Evolutionary conservation across 1,140 invertebrate species (phyloP), one percentile per base, ranked within the genome.

Genomic region (Aethina tumida): DNA sequence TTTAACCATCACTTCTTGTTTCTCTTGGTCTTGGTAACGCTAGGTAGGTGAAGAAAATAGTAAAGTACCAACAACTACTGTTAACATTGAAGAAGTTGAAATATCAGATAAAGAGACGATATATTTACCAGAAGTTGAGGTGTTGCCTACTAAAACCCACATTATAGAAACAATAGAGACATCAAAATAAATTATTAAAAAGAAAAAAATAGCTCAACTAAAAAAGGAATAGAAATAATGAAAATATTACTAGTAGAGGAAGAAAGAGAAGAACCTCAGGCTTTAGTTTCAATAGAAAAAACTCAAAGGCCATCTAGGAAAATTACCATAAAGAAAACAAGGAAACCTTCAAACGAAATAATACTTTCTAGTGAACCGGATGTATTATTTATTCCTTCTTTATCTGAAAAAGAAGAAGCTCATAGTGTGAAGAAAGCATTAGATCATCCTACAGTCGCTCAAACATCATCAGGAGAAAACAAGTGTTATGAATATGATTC

Each of bases 341-440:
- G 33, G 27, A 47, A 48, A 43, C 13, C n/a, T n/a, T n/a, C 12
- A 39, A 31, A 33, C 22, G 17, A 52, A 41, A 17, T 26, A 15
- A 34, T 41, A n/a, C n/a, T n/a, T n/a, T n/a, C n/a, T 43, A 15
- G 20, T 25, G 41, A 44, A 32, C 14, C 32, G 14, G 47, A 50
- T 14, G 48, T 51, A 13, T 35, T 55, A 6, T 48, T 49, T 20
- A 41, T 56, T 7, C 52, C 49, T 17, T 39, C 44, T 7, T 29
- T 58, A 10, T 28, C 44, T 7, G 39, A 45, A 34, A 39, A 50
- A 45, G 39, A 55, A 35, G 21, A 36, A 13, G 20, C 35, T 25
- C 34, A 33, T 3, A 38, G 43, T n/a, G 33, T 54, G 6, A 49
- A 41, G 29, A 55, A 52, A 29, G 25, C 49, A 13, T 14, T 55